Conservation (phyloP, 1,140 invertebrate genomes). For the Octopus bimaculoides region DNA sequence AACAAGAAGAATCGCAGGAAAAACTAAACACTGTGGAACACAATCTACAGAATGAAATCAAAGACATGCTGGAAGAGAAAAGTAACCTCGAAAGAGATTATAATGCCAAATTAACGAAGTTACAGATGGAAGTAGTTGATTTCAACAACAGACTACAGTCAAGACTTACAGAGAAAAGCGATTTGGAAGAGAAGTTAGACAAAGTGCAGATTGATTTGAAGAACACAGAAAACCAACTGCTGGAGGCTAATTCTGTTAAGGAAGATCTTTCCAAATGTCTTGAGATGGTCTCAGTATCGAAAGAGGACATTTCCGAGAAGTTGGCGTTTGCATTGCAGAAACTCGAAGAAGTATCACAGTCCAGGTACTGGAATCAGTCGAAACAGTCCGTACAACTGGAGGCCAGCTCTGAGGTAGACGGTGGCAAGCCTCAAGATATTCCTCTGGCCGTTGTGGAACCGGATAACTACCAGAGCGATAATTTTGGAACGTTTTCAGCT, state of each 20-base stretch:
- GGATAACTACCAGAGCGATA: too few relatives aligned
- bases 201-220: constrained; percentile 28
- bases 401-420: too few relatives aligned
- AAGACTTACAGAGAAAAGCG: constrained; percentile 32
- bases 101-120: too few relatives aligned
- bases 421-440: too few relatives aligned
- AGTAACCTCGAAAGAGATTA: not conserved
- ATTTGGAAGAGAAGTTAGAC: constrained; percentile 34
- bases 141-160: too few relatives aligned
- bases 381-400: not conserved
- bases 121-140: too few relatives aligned
- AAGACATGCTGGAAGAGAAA: not conserved
- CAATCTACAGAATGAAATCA: not conserved
- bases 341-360: not conserved
- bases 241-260: constrained; percentile 6
- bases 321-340: not conserved
- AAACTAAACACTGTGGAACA: constrained; percentile 19
- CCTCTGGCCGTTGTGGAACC: too few relatives aligned
- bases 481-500: not conserved
- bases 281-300: not conserved
- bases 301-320: not conserved
- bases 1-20: constrained; percentile 23
- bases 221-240: constrained; percentile 21
- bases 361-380: not conserved
- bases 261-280: not conserved